phyloP scores from a whole-genome alignment of 2,888 invertebrate genomes.

The Sinohyriopsis cumingii region DNA sequence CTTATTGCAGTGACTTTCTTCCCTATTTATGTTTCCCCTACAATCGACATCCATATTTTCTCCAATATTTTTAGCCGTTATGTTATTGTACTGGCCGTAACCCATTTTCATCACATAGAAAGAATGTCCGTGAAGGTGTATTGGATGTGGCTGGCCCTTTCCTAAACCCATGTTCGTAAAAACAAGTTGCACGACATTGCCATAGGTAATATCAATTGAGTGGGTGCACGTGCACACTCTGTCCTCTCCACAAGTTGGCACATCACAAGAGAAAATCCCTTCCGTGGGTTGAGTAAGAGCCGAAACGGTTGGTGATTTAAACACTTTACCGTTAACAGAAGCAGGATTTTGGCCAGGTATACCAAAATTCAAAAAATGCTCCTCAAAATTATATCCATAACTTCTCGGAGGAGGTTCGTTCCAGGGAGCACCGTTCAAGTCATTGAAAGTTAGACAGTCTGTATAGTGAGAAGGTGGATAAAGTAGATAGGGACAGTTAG shows the following conservation, averaged over 20 bases:
- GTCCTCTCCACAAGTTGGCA: conserved; percentile 36
- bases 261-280: conserved; percentile 43
- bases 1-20: conserved; percentile 51
- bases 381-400: conserved; percentile 31
- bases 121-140: conserved; percentile 67
- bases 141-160: conserved; percentile 56
- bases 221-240: conserved; percentile 52
- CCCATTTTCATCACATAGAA: conserved; percentile 66
- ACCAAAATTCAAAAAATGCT: conserved; percentile 61
- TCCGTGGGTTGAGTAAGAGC: conserved; percentile 50
- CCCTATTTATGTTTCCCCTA: conserved; percentile 31
- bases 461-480: conserved; percentile 30
- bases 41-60: conserved; percentile 46
- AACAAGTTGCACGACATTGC: conserved; percentile 57
- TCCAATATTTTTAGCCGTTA: conserved; percentile 28
- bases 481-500: conserved; percentile 50
- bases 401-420: conserved; percentile 34
- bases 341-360: conserved; percentile 53
- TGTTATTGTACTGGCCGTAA: conserved; percentile 37
- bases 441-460: conserved; percentile 31
- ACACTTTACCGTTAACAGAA: conserved; percentile 51
- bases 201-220: conserved; percentile 43
- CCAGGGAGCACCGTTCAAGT: conserved; percentile 23
- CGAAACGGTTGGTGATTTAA: conserved; percentile 39
- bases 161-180: conserved; percentile 57